Evolutionary conservation across 2,113 vertebrate genomes (phyloP).

Genomic region (Brachyhypopomus occidentalis): DNA sequence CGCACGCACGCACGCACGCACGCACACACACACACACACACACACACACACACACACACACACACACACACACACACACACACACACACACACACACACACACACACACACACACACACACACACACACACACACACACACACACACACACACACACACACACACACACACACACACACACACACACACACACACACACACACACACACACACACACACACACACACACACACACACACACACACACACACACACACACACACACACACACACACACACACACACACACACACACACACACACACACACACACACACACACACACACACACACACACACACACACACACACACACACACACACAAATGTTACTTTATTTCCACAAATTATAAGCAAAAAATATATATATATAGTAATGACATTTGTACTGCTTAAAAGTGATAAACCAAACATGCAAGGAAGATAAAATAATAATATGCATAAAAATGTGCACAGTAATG

Average conservation of each 20-base stretch:
- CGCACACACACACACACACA: not conserved
- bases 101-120: not conserved
- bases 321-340: constrained; percentile 1
- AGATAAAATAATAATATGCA: constrained; percentile 7
- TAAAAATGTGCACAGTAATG: constrained; percentile 34
- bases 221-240: not conserved
- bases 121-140: not conserved
- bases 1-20: too few species aligned
- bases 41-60: not conserved
- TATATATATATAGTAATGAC: too few species aligned
- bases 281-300: not conserved
- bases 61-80: not conserved
- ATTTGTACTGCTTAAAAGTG: too few species aligned
- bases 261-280: not conserved
- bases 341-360: not conserved
- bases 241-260: not conserved
- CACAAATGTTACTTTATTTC: not conserved
- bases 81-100: not conserved
- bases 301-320: not conserved
- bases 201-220: not conserved
- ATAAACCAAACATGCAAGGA: not conserved
- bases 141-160: not conserved
- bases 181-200: not conserved
- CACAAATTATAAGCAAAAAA: too few species aligned
- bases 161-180: not conserved